Conservation (phyloP, 2,888 invertebrate species). For the Polydesmus complanatus region DNA sequence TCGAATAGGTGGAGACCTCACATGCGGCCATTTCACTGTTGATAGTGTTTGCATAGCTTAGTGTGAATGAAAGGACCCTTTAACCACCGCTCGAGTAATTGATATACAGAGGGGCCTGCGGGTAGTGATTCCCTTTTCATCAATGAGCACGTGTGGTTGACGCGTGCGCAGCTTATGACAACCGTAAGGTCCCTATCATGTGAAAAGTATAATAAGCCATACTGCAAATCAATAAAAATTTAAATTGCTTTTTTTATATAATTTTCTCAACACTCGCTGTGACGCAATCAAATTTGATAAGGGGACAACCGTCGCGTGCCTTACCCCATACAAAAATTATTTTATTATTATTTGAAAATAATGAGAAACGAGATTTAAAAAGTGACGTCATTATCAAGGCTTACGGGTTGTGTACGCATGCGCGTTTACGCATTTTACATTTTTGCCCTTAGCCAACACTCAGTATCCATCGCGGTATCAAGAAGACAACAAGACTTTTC, state of each 20-base stretch:
- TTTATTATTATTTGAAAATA: not conserved
- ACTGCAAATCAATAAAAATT: not conserved
- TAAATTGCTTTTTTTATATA: not conserved
- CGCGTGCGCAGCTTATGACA: not conserved
- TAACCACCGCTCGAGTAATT: not conserved
- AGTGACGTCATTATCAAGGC: too few relatives aligned
- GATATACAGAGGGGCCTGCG: not conserved
- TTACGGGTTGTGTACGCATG: too few relatives aligned
- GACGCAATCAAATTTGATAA: too few relatives aligned
- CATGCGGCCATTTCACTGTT: not conserved
- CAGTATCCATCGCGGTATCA: too few relatives aligned
- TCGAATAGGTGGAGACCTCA: not conserved
- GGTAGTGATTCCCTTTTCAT: not conserved
- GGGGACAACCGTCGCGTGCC: too few relatives aligned
- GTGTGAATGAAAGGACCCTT: too few relatives aligned
- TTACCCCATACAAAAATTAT: too few relatives aligned
- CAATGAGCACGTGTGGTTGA: not conserved
- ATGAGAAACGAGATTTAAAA: not conserved
- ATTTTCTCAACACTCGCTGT: too few relatives aligned
- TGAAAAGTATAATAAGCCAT: not conserved
- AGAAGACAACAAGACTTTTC: too few relatives aligned
- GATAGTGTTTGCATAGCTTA: not conserved
- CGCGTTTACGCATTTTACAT: too few relatives aligned
- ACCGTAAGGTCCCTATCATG: not conserved
- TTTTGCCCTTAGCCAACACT: too few relatives aligned